These are phyloP conservation scores for Malthinus flaveolus DNA, from an alignment of 2,888 invertebrate species.

Conservation along the genomic window DNA sequence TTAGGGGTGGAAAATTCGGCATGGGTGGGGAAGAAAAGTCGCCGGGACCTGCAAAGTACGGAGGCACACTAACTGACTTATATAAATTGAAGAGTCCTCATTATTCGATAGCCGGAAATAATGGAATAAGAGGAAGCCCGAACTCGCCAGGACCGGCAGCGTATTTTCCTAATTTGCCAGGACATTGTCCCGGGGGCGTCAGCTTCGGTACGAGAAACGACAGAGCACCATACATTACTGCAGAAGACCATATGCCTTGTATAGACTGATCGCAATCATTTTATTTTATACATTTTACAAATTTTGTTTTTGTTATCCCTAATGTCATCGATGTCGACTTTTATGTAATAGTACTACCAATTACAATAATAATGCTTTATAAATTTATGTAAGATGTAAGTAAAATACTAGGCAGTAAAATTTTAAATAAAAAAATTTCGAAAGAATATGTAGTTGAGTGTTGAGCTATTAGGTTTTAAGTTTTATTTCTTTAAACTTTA, in stretches of 20 bases:
- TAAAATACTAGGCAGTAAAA: too few species aligned
- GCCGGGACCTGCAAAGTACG: slow-evolving; percentile 57
- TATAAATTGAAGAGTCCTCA: slow-evolving; percentile 46
- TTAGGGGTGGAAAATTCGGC: slow-evolving; percentile 26
- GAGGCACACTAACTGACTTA: slow-evolving; percentile 38
- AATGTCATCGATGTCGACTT: too few species aligned
- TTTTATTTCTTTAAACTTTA: too few species aligned
- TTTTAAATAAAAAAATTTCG: too few species aligned
- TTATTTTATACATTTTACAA: background rate
- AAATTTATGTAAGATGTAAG: too few species aligned
- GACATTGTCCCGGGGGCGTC: slow-evolving; percentile 57
- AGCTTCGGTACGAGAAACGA: slow-evolving; percentile 66
- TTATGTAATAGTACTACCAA: too few species aligned
- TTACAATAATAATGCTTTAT: too few species aligned
- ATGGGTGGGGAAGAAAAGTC: slow-evolving; percentile 33
- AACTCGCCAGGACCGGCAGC: slow-evolving; percentile 60
- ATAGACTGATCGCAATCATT: slow-evolving; percentile 9
- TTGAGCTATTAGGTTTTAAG: too few species aligned
- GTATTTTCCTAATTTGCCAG: slow-evolving; percentile 56
- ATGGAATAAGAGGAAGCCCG: slow-evolving; percentile 42
- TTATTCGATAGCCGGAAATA: slow-evolving; percentile 42
- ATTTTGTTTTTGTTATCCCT: too few species aligned
- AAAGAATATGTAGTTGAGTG: too few species aligned
- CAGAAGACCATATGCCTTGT: slow-evolving; percentile 62
- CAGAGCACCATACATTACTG: slow-evolving; percentile 62